Base-by-base conservation (phyloP, 2,888 invertebrate species). In the Rhogogaster chlorosoma region DNA sequence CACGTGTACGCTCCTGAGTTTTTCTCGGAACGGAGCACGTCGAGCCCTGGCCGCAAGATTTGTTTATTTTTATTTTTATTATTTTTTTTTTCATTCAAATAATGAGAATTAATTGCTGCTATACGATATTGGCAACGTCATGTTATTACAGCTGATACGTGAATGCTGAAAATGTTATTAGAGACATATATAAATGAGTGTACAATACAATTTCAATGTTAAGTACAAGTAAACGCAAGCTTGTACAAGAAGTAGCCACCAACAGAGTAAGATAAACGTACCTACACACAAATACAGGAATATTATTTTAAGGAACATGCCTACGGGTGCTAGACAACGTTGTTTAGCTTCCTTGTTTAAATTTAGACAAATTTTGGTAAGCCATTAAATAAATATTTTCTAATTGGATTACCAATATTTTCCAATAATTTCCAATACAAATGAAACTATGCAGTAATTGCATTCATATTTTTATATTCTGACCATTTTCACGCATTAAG, bases 241-340 rank as follows among this genome's bases (percentile, higher is more conserved):
- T 84, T 85, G 86, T 86, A 86, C 84, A 57, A 85, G 67, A 70
- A 83, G 42, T 83, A 83, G 83, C 83, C 67, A 83, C 70, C 83
- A 83, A 83, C 67, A 83, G 67, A 83, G 83, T 83, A 83, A 83
- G 49, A 67, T 83, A 83, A 86, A 85, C 87, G 87, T 88, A 88
- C 86, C 87, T 86, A 87, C 82, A 85, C 83, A 86, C 85, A 87
- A 87, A 87, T 86, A 87, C 83, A 85, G 70, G 85, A 67, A 86
- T 84, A 83, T 85, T 64, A 85, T 83, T 71, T 83, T 67, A 85
- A 84, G 85, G 83, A 86, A 86, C 88, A 88, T 88, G 88, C 88
- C 88, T 87, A 86, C 86, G 84, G 85, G 78, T 86, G 85, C 84
- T 85, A 77, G 57, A 67, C 80, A 84, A 71, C 42, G 67, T 67